Evolutionary conservation across 2,888 invertebrate species (phyloP).

Genomic region (Sisyra terminalis): DNA sequence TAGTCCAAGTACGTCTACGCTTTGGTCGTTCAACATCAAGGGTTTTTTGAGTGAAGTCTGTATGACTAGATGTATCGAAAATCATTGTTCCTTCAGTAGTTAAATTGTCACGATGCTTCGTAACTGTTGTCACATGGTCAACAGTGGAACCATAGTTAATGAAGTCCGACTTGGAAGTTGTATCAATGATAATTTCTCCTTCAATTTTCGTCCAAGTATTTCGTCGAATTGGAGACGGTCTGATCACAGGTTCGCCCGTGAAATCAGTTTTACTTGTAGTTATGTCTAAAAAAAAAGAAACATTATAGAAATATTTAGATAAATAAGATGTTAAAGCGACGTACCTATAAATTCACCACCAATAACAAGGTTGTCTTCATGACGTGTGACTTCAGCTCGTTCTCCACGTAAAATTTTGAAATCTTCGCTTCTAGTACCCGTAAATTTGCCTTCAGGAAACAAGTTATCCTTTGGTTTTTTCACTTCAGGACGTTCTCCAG

Average conservation of each 20-base stretch:
- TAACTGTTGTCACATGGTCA: conserved; percentile 40
- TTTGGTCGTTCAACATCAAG: conserved; percentile 36
- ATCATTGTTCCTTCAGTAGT: conserved; percentile 49
- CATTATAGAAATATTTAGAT: background rate
- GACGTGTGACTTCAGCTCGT: conserved; percentile 44
- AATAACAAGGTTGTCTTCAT: conserved; percentile 45
- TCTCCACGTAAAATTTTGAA: conserved; percentile 42
- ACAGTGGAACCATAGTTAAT: conserved; percentile 39
- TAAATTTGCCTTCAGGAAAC: conserved; percentile 28
- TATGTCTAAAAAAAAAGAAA: conserved; percentile 34
- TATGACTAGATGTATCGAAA: conserved; percentile 44
- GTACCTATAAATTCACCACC: conserved; percentile 50
- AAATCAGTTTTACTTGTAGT: conserved; percentile 54
- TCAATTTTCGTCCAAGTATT: conserved; percentile 66
- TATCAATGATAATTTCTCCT: conserved; percentile 54
- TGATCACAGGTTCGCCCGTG: conserved; percentile 46
- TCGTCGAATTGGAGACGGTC: conserved; percentile 47
- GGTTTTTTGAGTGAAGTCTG: conserved; percentile 42
- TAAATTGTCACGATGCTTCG: conserved; percentile 46
- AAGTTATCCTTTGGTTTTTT: conserved; percentile 27
- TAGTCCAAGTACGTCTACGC: conserved; percentile 51
- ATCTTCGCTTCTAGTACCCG: conserved; percentile 36
- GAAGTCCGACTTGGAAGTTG: conserved; percentile 48
- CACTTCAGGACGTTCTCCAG: conserved; percentile 25
- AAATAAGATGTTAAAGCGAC: conserved; percentile 10